Base-by-base conservation (phyloP, 2,888 invertebrate genomes). In the Acanthosepion pharaonis region DNA sequence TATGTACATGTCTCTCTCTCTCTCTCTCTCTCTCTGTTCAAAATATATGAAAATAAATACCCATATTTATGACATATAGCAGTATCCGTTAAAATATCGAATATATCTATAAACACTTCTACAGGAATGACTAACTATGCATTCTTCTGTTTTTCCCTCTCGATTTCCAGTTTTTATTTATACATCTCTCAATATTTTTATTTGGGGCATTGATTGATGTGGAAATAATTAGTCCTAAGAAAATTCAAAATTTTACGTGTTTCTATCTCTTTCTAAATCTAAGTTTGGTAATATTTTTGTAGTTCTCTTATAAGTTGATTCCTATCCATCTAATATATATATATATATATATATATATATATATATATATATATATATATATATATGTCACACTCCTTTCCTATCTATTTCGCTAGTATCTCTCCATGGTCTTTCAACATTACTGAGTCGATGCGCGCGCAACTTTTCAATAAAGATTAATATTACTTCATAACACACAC, bases 401-500 rank as follows among this genome's bases (percentile, higher is more conserved):
- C 28, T 28, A 28, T n/a, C 28, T 11, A 78, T 78, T 9, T 11
- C n/a, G n/a, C 28, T 18, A 18, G 20, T 18, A 55, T 55, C 18
- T 28, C 28, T 78, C 28, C 64, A 28, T 78, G 2, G 78, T 78
- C 78, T 78, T 78, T 78, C 28, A 28, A 18, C n/a, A n/a, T 78
- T 78, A n/a, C 6, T 11, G 78, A 78, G 78, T n/a, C 9, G 28
- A 78, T 78, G 78, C 78, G 78, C 78, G 78, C 78, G 78, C 78
- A 78, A 78, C 78, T 78, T 78, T 78, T 78, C 78, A 78, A 78
- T 78, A 78, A 78, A 78, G 78, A 78, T 78, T 78, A 78, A 78
- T 78, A 78, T 78, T 78, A 78, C 78, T 78, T 78, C 78, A 78
- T 78, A 78, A 78, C 78, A 78, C 78, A 78, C 78, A n/a, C 2